Base-by-base conservation (phyloP, 2,888 invertebrate species). In the Metacarcinus magister region DNA sequence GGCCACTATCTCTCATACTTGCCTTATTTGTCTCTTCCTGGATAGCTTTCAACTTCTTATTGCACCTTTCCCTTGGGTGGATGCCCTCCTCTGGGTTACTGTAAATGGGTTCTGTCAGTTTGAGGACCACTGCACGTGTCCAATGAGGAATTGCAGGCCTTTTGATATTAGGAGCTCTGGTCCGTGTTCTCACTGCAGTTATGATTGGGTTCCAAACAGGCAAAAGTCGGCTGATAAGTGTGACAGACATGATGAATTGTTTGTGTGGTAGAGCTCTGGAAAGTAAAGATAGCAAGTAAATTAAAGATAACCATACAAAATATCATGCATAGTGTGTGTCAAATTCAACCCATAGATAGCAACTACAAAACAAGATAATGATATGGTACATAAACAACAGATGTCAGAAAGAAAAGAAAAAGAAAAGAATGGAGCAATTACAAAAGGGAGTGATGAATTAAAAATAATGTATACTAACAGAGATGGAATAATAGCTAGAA, bases 111-210 rank as follows among this genome's bases (percentile, higher is more conserved):
- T 95, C 32, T 28, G 82, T 82, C 13, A 96, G 75, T 43, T 93
- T 90, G 39, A 96, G 82, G 28, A 94, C 95, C 23, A 96, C 95
- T 16, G 96, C 96, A 32, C 96, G 93, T 8, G 44, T 32, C 93
- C 95, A 95, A 46, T 96, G 96, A 23, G 96, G 96, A 28, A 95
- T 90, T 48, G 93, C 93, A 48, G 95, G 95, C 39, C 67, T 95
- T n/a, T 94, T 89, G 10, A 96, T 43, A 48, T 96, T 93, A 13
- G 94, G 93, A 32, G 46, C 75, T 75, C 95, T 95, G 10, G 92
- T 46, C 44, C 96, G 19, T 46, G 32, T 39, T 75, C 95, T 90
- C 39, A 96, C 28, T 5, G 54, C 43, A n/a, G 93, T 95, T 19
- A 91, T 32, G 46, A 96, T 39, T 28, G 96, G 95, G 23, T 13